These are phyloP conservation scores for Eleginops maclovinus DNA, from an alignment of 2,113 vertebrate species.

Conservation along the genomic window DNA sequence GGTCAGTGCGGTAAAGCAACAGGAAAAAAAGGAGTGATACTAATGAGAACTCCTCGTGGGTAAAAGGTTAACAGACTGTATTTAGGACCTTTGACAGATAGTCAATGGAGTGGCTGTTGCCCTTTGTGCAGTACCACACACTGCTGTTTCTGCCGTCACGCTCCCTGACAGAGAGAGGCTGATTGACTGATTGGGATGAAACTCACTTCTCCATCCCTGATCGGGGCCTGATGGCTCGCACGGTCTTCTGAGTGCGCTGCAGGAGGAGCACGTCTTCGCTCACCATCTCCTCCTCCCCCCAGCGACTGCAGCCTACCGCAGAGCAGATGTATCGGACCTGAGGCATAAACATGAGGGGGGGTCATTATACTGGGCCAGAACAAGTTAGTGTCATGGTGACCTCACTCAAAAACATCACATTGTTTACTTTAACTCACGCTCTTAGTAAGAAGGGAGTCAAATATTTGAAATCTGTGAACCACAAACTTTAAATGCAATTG, in stretches of 20 bases:
- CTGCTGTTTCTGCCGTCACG: background rate
- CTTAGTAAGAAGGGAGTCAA: accelerated
- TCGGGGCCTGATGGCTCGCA: conserved; percentile 94
- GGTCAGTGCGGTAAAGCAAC: background rate
- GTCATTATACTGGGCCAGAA: background rate
- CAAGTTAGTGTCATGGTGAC: too few species aligned
- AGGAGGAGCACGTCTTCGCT: conserved; percentile 92
- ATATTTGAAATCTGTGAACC: background rate
- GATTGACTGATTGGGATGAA: conserved; percentile 19
- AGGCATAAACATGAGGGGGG: background rate
- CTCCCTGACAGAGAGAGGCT: background rate
- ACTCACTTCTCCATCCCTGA: conserved; percentile 95
- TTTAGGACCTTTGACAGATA: conserved; percentile 13
- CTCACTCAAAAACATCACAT: background rate
- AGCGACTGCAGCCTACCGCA: conserved; percentile 91
- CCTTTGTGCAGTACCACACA: background rate
- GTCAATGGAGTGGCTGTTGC: background rate
- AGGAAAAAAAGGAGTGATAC: background rate
- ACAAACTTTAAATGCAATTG: background rate
- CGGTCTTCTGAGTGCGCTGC: conserved; percentile 96
- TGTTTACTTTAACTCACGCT: background rate
- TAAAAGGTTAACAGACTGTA: background rate
- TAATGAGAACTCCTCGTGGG: background rate
- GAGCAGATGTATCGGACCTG: conserved; percentile 98
- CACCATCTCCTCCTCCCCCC: conserved; percentile 90